Evolutionary conservation across 2,888 invertebrate species (phyloP).

Genomic region (Anaspis maculata): DNA sequence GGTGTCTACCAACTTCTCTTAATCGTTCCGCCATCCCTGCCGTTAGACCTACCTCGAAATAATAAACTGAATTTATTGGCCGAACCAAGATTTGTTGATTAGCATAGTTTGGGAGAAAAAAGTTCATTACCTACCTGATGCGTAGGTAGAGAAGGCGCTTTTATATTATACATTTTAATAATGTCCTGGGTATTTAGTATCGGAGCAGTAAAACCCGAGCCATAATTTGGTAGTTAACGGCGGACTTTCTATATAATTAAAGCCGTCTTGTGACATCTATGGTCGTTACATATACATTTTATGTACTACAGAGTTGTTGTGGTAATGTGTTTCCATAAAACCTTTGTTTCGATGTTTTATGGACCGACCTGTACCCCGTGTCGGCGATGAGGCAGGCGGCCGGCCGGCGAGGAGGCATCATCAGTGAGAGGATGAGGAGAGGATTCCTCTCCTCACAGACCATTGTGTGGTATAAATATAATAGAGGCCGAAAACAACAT

Average conservation of each 20-base stretch:
- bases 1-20: no score
- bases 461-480: slow-evolving; percentile 22
- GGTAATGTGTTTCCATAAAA: slow-evolving; percentile 20
- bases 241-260: slow-evolving; percentile 8
- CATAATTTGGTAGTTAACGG: slow-evolving; percentile 9
- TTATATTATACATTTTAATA: no score
- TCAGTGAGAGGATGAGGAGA: not conserved
- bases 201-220: slow-evolving; percentile 6
- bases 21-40: no score
- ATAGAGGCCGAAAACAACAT: slow-evolving; percentile 39
- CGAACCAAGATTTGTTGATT: no score
- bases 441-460: no score
- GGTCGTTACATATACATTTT: slow-evolving; percentile 18
- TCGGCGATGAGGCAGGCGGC: not conserved
- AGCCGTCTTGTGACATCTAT: slow-evolving; percentile 11
- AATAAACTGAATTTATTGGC: no score
- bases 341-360: slow-evolving; percentile 22
- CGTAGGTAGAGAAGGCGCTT: no score
- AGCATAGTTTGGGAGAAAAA: no score
- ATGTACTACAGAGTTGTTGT: slow-evolving; percentile 21
- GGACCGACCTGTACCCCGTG: slow-evolving; percentile 13
- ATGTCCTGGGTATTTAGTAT: no score
- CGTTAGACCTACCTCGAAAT: no score
- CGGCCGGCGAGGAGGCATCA: no score
- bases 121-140: no score